Conservation (phyloP, 2,797 vertebrate genomes). For the Sparidentex hasta region DNA sequence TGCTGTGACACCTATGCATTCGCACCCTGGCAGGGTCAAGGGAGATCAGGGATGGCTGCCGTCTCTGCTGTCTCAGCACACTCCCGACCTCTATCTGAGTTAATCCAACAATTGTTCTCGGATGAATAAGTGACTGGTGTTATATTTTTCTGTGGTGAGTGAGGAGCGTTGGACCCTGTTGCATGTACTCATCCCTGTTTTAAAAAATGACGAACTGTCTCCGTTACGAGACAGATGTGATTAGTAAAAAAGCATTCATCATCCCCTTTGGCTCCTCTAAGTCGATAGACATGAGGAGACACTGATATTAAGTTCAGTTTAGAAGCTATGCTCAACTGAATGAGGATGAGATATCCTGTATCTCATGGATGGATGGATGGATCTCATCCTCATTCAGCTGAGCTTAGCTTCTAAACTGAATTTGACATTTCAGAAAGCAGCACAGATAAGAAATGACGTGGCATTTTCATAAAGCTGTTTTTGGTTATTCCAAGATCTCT, state of each 20-base stretch:
- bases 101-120: slow-evolving; percentile 51
- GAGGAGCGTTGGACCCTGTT: slow-evolving; percentile 1
- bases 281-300: background rate
- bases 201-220: slow-evolving; percentile 2
- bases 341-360: slow-evolving; percentile 17
- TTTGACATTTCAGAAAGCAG: slow-evolving; percentile 14
- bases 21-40: slow-evolving; percentile 41
- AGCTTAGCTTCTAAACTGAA: too few species aligned
- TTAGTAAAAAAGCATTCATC: background rate
- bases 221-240: background rate
- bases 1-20: slow-evolving; percentile 50
- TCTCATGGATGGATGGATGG: too few species aligned
- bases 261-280: background rate
- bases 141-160: slow-evolving; percentile 30
- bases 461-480: slow-evolving; percentile 29
- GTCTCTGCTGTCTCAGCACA: slow-evolving; percentile 49
- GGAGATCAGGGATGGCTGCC: slow-evolving; percentile 37
- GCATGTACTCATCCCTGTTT: background rate
- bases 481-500: slow-evolving; percentile 33
- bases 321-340: slow-evolving; percentile 7
- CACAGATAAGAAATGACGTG: slow-evolving; percentile 33
- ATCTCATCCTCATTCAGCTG: too few species aligned
- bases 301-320: background rate
- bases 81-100: slow-evolving; percentile 34
- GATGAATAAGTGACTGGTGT: slow-evolving; percentile 26